These are phyloP conservation scores for Campylomormyrus tamandua DNA, from an alignment of 2,113 vertebrate genomes.

Conservation along the genomic window DNA sequence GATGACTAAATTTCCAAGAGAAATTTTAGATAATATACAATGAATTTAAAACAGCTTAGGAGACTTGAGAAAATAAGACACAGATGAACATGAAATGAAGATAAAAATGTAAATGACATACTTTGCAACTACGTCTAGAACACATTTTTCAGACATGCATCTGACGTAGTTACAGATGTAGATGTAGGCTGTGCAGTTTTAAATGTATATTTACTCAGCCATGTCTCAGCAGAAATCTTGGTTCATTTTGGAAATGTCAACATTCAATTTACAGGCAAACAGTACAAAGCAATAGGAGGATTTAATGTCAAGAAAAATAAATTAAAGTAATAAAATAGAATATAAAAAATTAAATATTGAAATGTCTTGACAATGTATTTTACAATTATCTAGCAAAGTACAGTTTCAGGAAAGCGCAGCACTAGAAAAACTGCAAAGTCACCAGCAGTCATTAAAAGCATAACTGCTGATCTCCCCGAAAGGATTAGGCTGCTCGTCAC, in stretches of 20 bases:
- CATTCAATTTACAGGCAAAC: conserved; percentile 12
- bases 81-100: not conserved
- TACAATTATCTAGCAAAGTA: conserved; percentile 35
- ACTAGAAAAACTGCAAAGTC: not conserved
- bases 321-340: conserved; percentile 39
- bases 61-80: conserved; percentile 10
- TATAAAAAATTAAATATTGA: conserved; percentile 36
- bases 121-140: not conserved
- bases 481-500: not conserved
- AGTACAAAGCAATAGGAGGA: not conserved
- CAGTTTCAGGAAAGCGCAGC: conserved; percentile 27
- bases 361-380: conserved; percentile 37
- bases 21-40: conserved; percentile 19
- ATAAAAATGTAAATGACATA: not conserved
- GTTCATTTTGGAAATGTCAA: conserved; percentile 3
- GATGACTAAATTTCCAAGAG: conserved; percentile 13
- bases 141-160: not conserved
- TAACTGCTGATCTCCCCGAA: not conserved
- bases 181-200: not conserved
- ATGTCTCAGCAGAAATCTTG: not conserved
- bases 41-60: conserved; percentile 19
- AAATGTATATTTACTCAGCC: not conserved
- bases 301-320: conserved; percentile 49
- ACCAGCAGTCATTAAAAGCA: not conserved
- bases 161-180: not conserved